Conservation (phyloP, 2,888 invertebrate species). For the Flexamia atlantica region DNA sequence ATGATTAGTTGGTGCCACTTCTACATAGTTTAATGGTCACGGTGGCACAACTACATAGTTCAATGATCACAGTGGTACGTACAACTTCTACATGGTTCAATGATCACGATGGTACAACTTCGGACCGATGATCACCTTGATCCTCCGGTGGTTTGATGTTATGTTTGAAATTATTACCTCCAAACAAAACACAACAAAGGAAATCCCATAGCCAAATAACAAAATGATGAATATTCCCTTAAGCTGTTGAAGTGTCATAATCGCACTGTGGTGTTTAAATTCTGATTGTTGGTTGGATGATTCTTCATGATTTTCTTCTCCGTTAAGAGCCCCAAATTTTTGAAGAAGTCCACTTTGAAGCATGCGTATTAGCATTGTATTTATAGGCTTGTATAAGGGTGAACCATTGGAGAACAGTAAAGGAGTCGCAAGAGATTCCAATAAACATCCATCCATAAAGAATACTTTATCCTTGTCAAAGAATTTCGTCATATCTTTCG, state of each 20-base stretch:
- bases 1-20: background rate
- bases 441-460: constrained; percentile 59
- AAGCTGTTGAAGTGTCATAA: constrained; percentile 13
- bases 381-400: constrained; percentile 54
- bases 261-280: background rate
- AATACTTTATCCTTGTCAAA: constrained; percentile 54
- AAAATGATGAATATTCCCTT: constrained; percentile 32
- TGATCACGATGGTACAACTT: constrained; percentile 28
- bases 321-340: constrained; percentile 12
- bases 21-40: background rate
- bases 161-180: constrained; percentile 35
- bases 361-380: constrained; percentile 53
- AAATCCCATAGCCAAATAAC: constrained; percentile 38
- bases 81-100: background rate
- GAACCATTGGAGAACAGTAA: constrained; percentile 58
- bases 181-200: constrained; percentile 31
- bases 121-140: constrained; percentile 30
- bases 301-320: constrained; percentile 3
- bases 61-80: background rate
- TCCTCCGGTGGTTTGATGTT: background rate
- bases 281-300: background rate
- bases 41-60: background rate
- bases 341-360: constrained; percentile 59
- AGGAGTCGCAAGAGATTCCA: constrained; percentile 58
- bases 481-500: constrained; percentile 51